Evolutionary conservation across 2,888 invertebrate species (phyloP).

Genomic region (Rotaria sp.): DNA sequence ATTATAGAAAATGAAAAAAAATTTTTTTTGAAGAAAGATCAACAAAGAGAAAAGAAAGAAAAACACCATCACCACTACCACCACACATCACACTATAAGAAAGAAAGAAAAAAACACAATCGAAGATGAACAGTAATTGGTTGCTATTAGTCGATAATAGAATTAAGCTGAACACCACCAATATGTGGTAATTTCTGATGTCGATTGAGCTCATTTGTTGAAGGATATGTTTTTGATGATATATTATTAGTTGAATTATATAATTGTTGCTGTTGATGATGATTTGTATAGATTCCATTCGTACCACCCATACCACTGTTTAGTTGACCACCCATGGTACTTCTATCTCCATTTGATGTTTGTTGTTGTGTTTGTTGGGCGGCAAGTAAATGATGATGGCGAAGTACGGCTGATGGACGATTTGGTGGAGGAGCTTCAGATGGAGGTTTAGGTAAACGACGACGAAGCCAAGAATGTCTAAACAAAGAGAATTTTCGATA

Average conservation of each 20-base stretch:
- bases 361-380: not conserved
- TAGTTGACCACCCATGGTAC: not conserved
- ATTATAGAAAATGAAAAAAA: not conserved
- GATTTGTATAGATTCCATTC: not conserved
- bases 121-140: not conserved
- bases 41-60: not conserved
- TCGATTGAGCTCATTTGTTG: constrained; percentile 5
- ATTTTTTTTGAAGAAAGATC: not conserved
- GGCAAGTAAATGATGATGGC: constrained; percentile 6
- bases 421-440: constrained; percentile 34
- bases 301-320: not conserved
- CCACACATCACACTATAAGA: not conserved
- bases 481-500: not conserved
- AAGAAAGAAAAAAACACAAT: not conserved
- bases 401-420: constrained; percentile 32
- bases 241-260: not conserved
- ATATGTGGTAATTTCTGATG: constrained; percentile 26
- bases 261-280: not conserved
- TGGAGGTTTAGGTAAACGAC: constrained; percentile 43
- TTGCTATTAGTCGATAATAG: not conserved
- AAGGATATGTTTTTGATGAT: not conserved
- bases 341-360: not conserved
- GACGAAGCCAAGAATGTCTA: constrained; percentile 52
- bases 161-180: not conserved
- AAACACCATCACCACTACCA: not conserved